Evolutionary conservation across 2,888 invertebrate species (phyloP).

Genomic region (Cataglyphis rosenhaueri): DNA sequence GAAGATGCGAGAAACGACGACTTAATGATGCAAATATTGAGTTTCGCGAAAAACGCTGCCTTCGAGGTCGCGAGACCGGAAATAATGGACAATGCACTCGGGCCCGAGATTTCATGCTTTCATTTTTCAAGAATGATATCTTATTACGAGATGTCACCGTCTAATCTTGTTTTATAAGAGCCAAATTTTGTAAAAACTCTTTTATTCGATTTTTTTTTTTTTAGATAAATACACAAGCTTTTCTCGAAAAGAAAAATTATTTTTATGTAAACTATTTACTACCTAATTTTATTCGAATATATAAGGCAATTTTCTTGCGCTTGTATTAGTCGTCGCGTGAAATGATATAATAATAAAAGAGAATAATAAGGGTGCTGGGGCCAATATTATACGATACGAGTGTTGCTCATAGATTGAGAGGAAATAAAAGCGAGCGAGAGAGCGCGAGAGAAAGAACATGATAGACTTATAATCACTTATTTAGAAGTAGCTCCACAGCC

Average conservation of each 20-base stretch:
- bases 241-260: neutral
- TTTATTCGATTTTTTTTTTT: neutral
- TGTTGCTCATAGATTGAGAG: slow-evolving; percentile 70
- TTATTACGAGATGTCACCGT: neutral
- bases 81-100: slow-evolving; percentile 25
- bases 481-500: slow-evolving; percentile 54
- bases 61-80: slow-evolving; percentile 17
- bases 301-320: slow-evolving; percentile 15
- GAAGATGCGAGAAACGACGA: slow-evolving; percentile 36
- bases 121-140: neutral
- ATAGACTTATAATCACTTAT: slow-evolving; percentile 65
- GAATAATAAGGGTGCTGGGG: slow-evolving; percentile 81
- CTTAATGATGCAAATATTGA: slow-evolving; percentile 36
- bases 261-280: neutral
- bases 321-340: slow-evolving; percentile 44
- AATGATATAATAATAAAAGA: slow-evolving; percentile 67
- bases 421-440: slow-evolving; percentile 49
- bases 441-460: slow-evolving; percentile 43
- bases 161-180: neutral
- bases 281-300: slow-evolving; percentile 11
- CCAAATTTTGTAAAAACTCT: neutral
- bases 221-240: neutral
- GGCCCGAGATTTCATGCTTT: slow-evolving; percentile 21
- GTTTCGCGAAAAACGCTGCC: slow-evolving; percentile 27
- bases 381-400: slow-evolving; percentile 79